Evolutionary conservation across 1,140 invertebrate species (phyloP).

Genomic region (Aphidius ervi): DNA sequence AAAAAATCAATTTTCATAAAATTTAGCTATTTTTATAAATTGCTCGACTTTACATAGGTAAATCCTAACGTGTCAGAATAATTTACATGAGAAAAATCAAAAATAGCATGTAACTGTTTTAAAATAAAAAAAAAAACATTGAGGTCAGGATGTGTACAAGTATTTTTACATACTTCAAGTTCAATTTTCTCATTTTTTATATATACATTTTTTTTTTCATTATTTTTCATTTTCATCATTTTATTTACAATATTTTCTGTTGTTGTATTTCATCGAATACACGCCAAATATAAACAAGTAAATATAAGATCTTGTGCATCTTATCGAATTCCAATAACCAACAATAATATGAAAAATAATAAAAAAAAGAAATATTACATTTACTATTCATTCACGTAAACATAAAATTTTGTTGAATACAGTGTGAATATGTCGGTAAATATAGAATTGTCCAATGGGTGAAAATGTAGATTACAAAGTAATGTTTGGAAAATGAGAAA

Average conservation of each 20-base stretch:
- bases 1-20: too few species aligned
- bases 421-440: too few species aligned
- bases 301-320: background rate
- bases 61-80: too few species aligned
- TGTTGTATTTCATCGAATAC: background rate
- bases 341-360: background rate
- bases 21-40: too few species aligned
- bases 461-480: conserved; percentile 6
- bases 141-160: too few species aligned
- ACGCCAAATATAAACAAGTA: background rate
- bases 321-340: conserved; percentile 8
- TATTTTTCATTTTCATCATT: background rate
- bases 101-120: too few species aligned
- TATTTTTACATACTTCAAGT: too few species aligned
- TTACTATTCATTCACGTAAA: background rate
- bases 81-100: too few species aligned
- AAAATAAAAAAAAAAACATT: too few species aligned
- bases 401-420: background rate
- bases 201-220: background rate
- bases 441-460: too few species aligned
- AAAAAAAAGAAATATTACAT: background rate
- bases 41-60: too few species aligned
- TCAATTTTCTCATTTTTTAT: background rate
- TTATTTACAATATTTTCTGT: background rate
- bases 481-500: background rate